phyloP scores from a whole-genome alignment of 2,888 invertebrate genomes.

The Sepioteuthis lessoniana region DNA sequence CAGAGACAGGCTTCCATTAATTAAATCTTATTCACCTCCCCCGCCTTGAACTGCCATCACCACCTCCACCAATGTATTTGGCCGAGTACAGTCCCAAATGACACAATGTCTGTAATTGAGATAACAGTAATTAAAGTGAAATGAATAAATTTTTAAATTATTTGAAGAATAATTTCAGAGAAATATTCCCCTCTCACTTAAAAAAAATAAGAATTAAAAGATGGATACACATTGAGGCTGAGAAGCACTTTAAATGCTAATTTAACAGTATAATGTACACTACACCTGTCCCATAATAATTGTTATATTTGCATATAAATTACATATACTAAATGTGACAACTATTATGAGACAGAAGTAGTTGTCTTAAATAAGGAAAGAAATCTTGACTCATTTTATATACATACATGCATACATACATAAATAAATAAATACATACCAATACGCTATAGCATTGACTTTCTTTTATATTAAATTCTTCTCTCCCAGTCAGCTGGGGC shows the following conservation, averaged over 20 bases:
- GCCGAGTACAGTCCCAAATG: background rate
- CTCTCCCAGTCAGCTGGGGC: too few relatives aligned
- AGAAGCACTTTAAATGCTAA: constrained; percentile 4
- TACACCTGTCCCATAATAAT: too few relatives aligned
- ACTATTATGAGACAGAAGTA: too few relatives aligned
- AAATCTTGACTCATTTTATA: too few relatives aligned
- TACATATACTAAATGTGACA: too few relatives aligned
- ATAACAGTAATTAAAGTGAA: constrained; percentile 12
- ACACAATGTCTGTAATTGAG: constrained; percentile 20
- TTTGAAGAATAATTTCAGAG: background rate
- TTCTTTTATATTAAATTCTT: too few relatives aligned
- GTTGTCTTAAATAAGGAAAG: too few relatives aligned
- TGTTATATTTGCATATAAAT: too few relatives aligned
- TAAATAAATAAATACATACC: too few relatives aligned
- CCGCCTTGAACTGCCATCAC: background rate
- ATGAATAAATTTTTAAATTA: background rate
- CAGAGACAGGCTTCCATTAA: constrained; percentile 7
- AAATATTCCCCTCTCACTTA: background rate
- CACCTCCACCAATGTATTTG: background rate
- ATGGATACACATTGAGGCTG: background rate
- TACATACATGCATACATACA: too few relatives aligned
- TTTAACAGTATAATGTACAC: background rate
- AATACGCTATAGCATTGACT: too few relatives aligned
- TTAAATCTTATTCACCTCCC: background rate
- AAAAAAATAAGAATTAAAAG: background rate